These are phyloP conservation scores for Danionella cerebrum DNA, from an alignment of 2,113 vertebrate species.

Conservation along the genomic window DNA sequence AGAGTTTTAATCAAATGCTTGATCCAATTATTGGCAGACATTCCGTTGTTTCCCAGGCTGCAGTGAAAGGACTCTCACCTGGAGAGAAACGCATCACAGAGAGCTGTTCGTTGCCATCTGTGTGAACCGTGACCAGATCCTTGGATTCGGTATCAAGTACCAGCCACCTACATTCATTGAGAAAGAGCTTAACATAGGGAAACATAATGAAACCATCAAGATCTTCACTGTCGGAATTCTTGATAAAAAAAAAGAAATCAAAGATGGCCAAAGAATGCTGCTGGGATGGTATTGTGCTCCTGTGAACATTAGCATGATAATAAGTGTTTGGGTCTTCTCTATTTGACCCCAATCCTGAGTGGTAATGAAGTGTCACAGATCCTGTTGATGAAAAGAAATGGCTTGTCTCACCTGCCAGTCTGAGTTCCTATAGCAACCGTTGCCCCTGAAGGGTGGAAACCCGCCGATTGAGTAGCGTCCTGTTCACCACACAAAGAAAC, in stretches of 20 bases:
- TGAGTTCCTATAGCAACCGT: constrained; percentile 91
- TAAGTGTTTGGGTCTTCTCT: constrained; percentile 22
- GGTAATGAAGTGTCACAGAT: constrained; percentile 20
- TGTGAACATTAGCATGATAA: constrained; percentile 29
- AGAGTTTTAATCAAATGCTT: not conserved
- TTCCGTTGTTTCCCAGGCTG: not conserved
- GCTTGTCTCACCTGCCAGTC: constrained; percentile 79
- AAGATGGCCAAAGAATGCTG: constrained; percentile 7
- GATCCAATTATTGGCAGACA: not conserved
- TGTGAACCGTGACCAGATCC: constrained; percentile 93
- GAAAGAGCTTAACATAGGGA: not conserved
- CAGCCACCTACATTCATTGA: constrained; percentile 78
- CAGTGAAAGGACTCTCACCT: constrained; percentile 62
- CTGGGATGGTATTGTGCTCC: not conserved
- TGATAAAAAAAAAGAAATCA: constrained; percentile 11
- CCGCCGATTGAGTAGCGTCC: constrained; percentile 91
- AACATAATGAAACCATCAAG: not conserved
- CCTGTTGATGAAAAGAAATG: constrained; percentile 17
- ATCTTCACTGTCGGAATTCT: not conserved
- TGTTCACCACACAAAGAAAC: constrained; percentile 52
- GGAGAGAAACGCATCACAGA: constrained; percentile 90
- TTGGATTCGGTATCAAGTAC: constrained; percentile 95
- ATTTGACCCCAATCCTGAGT: constrained; percentile 20
- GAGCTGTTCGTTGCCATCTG: constrained; percentile 94
- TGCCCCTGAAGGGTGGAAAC: constrained; percentile 88